Evolutionary conservation across 2,797 vertebrate species (phyloP), one percentile per base, ranked within the genome.

Genomic region (Phyllotis vaccarum): DNA sequence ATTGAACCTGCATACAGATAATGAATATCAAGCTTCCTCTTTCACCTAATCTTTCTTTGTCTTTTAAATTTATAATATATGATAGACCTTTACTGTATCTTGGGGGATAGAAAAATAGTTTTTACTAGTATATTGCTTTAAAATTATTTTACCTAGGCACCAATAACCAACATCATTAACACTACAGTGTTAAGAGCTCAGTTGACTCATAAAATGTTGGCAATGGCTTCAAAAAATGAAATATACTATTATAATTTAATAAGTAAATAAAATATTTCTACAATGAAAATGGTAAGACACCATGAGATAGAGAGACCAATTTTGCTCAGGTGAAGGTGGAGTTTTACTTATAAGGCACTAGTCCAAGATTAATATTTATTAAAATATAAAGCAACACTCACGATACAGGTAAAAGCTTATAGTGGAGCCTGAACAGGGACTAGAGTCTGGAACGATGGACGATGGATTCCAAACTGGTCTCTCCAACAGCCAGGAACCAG

Each of bases 71-170:
- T 34, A 37, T 56, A 92, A 19, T 40, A 27, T 14, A 40, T 78
- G 43, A 76, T 52, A 16, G 17, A 2, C 10, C 2, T 52, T 80
- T 90, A 49, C 58, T 24, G 17, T 81, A 29, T 76, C n/a, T 52
- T 34, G 13, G 2, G 5, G 11, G 1, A 31, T 46, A 40, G 27
- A 62, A 56, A 11, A 49, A 76, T 6, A 34, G 81, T 72, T 54
- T 72, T 34, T 72, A 76, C 21, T 76, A 82, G 80, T 75, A 86
- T 81, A 27, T 29, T 31, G 22, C 60, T 34, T 89, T 79, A 16
- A 66, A 49, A 83, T 79, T 91, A 10, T 76, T 88, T 91, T 24
- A 68, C 24, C 31, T 86, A 96, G 78, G 40, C n/a, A 86, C n/a
- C 40, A 43, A 49, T 19, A 78, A 13, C 6, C 8, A 54, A 6